Percentiles rank a stretch among this genome's conserved stretches.
phyloP scores from a whole-genome alignment of 2,113 vertebrate genomes.

The Pungitius pungitius region DNA sequence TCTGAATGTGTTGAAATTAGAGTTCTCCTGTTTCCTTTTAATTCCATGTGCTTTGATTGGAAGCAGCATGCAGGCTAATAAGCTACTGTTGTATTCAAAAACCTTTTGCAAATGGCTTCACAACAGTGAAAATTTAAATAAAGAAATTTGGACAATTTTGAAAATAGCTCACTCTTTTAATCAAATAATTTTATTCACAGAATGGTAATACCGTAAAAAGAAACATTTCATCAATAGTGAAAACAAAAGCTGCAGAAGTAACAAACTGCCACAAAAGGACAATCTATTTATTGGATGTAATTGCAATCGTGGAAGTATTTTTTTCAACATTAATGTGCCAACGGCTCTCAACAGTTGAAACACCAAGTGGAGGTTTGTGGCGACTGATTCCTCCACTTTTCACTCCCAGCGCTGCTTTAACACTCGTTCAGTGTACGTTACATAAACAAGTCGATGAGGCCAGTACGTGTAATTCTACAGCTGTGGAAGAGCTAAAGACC shows the following conservation, averaged over 20 bases:
- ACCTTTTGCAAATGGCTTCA: slow-evolving; percentile 50
- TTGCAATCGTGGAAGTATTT: neutral
- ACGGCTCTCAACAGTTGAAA: slow-evolving; percentile 1
- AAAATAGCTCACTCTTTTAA: slow-evolving; percentile 41
- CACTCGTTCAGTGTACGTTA: neutral
- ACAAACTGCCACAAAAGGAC: neutral
- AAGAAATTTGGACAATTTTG: slow-evolving; percentile 57
- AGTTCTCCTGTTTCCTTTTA: slow-evolving; percentile 19
- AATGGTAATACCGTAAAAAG: slow-evolving; percentile 11
- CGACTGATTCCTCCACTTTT: neutral
- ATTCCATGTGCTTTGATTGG: slow-evolving; percentile 26
- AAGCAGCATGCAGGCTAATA: slow-evolving; percentile 33
- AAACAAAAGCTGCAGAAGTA: slow-evolving; percentile 1
- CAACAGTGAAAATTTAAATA: slow-evolving; percentile 64
- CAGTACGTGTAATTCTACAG: slow-evolving; percentile 36
- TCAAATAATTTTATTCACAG: slow-evolving; percentile 22
- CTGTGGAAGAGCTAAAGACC: slow-evolving; percentile 18
- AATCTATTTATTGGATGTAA: neutral
- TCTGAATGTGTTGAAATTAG: neutral
- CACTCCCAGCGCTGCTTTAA: slow-evolving; percentile 11
- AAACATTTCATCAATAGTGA: slow-evolving; percentile 6
- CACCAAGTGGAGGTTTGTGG: neutral
- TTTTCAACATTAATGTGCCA: neutral
- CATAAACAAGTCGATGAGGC: slow-evolving; percentile 45
- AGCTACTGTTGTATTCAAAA: slow-evolving; percentile 70